Evolutionary conservation across 2,113 vertebrate genomes (phyloP), one percentile per base, ranked within the genome.

Genomic region (human (Homo sapiens)): DNA sequence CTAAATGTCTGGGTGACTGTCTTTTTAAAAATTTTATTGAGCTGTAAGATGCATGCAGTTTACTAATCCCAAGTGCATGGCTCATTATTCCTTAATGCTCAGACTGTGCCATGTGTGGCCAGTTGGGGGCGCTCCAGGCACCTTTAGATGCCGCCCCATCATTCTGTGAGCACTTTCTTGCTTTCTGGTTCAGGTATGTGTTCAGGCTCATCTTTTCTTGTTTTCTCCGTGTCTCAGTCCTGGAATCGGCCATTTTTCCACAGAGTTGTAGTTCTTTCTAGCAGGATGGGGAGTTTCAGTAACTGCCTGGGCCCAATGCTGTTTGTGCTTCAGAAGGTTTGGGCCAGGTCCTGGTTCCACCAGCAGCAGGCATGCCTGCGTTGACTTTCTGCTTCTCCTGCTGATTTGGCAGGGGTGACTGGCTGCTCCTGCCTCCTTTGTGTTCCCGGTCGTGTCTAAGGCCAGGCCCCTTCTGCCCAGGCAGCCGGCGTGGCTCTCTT

Each of bases 21-120:
- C 16, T 91, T 95, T 90, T 72, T 70, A 55, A 61, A 59, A 23
- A 9, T 92, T 83, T 52, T 76, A 5, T 61, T 45, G 52, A 87
- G 13, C 8, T 43, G 1, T 76, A 57, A 79, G 27, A 78, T 81
- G 55, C 27, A 17, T 73, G 17, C 4, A 20, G 55, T 64, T 18
- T 81, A 45, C 43, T 45, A 18, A 91, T 64, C 38, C 32, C 27
- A 85, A 87, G 55, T 5, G 12, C 12, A 25, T 38, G n/a, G 16
- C 45, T 45, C n/a, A 3, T 78, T 38, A 22, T 50, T 57, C 43
- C 57, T 90, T 70, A 38, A 32, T 66, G 30, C 73, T 38, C 73
- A 52, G 8, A 25, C 18, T 20, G 3, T 45, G 64, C 43, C 50
- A 50, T 11, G 12, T 73, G 32, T 57, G 38, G 25, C 61, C 32